Evolutionary conservation across 1,140 invertebrate species (phyloP).

Genomic region (Coboldia fuscipes): DNA sequence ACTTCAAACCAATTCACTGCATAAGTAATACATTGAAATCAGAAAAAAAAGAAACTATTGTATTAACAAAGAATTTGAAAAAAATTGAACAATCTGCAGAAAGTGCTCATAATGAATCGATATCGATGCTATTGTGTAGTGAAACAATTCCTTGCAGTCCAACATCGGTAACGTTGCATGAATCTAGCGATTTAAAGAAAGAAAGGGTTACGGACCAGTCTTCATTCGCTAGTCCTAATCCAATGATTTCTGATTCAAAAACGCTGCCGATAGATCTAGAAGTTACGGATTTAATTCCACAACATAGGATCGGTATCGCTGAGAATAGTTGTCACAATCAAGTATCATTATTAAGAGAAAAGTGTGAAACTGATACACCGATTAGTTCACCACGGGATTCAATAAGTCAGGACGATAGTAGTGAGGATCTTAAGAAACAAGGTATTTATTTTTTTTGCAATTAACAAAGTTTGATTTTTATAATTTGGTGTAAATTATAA

Average conservation of each 20-base stretch:
- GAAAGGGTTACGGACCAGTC: constrained; percentile 7
- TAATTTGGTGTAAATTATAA: no score
- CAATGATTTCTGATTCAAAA: constrained; percentile 4
- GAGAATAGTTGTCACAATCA: not conserved
- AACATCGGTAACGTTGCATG: constrained; percentile 33
- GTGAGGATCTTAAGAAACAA: constrained; percentile 14
- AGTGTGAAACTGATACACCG: not conserved
- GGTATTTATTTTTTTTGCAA: no score
- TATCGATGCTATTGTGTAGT: constrained; percentile 56
- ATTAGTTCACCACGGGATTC: constrained; percentile 17
- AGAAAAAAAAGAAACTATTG: constrained; percentile 4
- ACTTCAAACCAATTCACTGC: constrained; percentile 7
- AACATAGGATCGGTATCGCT: not conserved
- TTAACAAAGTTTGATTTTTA: no score
- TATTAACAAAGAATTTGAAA: constrained; percentile 5
- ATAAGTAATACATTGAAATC: not conserved
- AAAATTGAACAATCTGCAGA: constrained; percentile 3
- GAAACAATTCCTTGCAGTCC: constrained; percentile 74
- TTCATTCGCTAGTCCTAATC: constrained; percentile 14
- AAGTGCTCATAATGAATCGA: constrained; percentile 26
- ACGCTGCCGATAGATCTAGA: constrained; percentile 1
- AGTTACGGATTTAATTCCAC: not conserved
- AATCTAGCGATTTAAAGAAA: constrained; percentile 19
- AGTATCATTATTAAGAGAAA: not conserved
- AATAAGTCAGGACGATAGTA: constrained; percentile 17